Evolutionary conservation across 2,113 vertebrate species (phyloP).

Genomic region (Macrotis lagotis): DNA sequence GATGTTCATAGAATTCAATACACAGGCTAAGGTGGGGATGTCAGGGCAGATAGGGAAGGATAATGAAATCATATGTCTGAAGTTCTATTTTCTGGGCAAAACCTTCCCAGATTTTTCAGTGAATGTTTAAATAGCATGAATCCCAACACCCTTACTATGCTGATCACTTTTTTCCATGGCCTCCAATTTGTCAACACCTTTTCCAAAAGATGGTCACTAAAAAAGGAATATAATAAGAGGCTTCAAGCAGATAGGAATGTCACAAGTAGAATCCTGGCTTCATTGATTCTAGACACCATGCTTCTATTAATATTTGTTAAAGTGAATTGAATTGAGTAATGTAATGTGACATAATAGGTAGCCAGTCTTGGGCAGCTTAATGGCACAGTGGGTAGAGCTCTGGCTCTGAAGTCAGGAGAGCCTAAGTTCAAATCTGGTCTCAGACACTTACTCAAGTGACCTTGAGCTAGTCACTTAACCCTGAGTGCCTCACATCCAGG

Average conservation of each 20-base stretch:
- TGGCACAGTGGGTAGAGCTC: too few relatives aligned
- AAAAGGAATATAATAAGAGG: not conserved
- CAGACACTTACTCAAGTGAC: too few relatives aligned
- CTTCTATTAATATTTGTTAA: not conserved
- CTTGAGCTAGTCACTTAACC: too few relatives aligned
- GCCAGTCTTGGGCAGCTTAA: too few relatives aligned
- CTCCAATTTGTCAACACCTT: not conserved
- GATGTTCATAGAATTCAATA: not conserved
- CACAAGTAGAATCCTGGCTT: not conserved
- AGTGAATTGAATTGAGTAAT: not conserved
- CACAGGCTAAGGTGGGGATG: not conserved
- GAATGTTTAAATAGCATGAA: not conserved
- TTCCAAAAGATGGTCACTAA: not conserved
- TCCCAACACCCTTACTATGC: not conserved
- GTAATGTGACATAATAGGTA: not conserved
- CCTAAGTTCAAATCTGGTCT: too few relatives aligned
- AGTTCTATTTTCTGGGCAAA: not conserved
- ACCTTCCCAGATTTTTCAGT: not conserved
- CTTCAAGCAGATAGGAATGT: not conserved
- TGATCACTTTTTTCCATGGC: not conserved
- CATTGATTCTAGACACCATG: not conserved
- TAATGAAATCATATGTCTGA: not conserved
- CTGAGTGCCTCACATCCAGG: too few relatives aligned
- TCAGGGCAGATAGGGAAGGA: not conserved
- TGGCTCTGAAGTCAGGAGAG: too few relatives aligned